Base-by-base conservation (phyloP, 2,113 vertebrate genomes). In the Neotoma lepida region DNA sequence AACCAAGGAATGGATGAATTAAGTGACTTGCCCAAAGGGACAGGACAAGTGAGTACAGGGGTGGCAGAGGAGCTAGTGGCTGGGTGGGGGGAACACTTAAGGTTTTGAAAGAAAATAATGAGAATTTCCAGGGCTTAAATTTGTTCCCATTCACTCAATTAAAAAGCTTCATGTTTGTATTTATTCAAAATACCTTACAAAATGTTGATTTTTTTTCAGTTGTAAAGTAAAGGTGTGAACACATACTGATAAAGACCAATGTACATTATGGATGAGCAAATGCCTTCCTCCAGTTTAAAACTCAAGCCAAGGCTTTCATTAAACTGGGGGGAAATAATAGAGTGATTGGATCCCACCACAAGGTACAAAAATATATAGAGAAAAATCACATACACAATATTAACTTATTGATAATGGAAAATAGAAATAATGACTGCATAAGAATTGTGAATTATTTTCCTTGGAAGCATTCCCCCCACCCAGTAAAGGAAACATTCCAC, bases 401-500 rank as follows among this genome's bases (percentile, higher is more conserved):
- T 54, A 17, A 13, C 78, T 90, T 64, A 49, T 56, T 85, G 93
- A 76, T 86, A 88, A 76, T 49, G 30, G 66, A 86, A 96, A 96
- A 70, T 44, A 90, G 61, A 86, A 96, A 92, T 24, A 33, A 81
- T 51, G 49, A 54, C 39, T 61, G 7, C 0, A 1, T 68, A 74
- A 63, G 81, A 84, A 88, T 58, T 18, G 13, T 80, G 44, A 73
- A 88, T 68, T 87, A 73, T 86, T 90, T 84, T 84, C 49, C 35
- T 86, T 41, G 56, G 86, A 89, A 85, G 33, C 88, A 44, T 41
- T 77, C n/a, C 78, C 24, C 22, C 63, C 41, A n/a, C 33, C 88
- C 49, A 68, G 82, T 39, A 93, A 94, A 88, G 61, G 82, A 92
- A 93, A 90, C 58, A 92, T 90, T 86, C 46, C 33, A 68, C 77